Conservation (phyloP, 2,888 invertebrate genomes). For the Lacanobia wlatinum region DNA sequence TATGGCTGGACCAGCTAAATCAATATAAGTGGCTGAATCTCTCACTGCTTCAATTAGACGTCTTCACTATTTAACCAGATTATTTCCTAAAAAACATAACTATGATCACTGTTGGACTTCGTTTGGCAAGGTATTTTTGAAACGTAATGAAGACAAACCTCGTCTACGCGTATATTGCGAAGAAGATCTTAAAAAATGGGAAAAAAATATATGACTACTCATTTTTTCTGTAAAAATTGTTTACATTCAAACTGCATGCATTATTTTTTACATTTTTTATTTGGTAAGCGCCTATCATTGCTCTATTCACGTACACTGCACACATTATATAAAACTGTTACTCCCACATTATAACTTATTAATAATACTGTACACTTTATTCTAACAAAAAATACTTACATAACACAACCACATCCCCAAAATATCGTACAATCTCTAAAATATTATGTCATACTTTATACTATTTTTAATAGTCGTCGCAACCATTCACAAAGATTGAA, state of each 20-base stretch:
- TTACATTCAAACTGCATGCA: too few species aligned
- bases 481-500: background rate
- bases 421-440: too few species aligned
- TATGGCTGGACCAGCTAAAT: constrained; percentile 19
- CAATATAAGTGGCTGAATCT: constrained; percentile 28
- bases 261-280: too few species aligned
- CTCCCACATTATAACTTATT: background rate
- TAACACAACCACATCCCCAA: background rate
- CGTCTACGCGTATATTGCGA: background rate
- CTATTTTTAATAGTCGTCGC: background rate
- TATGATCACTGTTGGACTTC: constrained; percentile 30
- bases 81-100: constrained; percentile 22
- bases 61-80: constrained; percentile 13
- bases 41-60: constrained; percentile 17
- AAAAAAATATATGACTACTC: background rate
- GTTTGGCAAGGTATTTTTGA: constrained; percentile 18
- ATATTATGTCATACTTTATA: background rate
- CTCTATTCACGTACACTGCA: background rate
- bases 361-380: background rate
- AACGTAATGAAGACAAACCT: too few species aligned
- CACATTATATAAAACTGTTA: too few species aligned
- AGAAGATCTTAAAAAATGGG: background rate
- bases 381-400: background rate
- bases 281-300: too few species aligned
- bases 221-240: too few species aligned